phyloP scores from a whole-genome alignment of 1,140 invertebrate species.

The Aphidius ervi region DNA sequence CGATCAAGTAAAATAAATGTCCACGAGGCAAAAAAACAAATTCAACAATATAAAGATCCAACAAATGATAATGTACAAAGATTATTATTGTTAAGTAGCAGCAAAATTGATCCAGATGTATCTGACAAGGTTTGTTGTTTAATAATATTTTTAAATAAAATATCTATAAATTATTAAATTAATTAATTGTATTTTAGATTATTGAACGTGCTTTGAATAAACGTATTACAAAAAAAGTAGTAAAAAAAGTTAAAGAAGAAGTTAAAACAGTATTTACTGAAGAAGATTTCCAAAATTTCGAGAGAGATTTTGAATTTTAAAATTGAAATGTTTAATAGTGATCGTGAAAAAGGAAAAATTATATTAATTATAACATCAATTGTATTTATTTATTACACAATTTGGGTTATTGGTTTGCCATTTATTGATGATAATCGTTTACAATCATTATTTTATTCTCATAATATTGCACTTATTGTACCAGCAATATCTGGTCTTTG shows the following conservation, averaged over 20 bases:
- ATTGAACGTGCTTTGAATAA: constrained; percentile 31
- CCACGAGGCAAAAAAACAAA: constrained; percentile 33
- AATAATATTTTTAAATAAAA: background rate
- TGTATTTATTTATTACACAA: constrained; percentile 60
- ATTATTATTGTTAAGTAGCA: constrained; percentile 36
- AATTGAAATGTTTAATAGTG: constrained; percentile 38
- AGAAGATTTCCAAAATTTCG: constrained; percentile 55
- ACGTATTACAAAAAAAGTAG: constrained; percentile 25
- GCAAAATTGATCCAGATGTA: constrained; percentile 26
- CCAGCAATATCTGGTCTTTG: constrained; percentile 60
- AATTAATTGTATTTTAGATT: constrained; percentile 18
- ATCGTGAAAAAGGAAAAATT: constrained; percentile 53
- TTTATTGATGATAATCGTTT: constrained; percentile 63
- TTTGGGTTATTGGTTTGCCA: constrained; percentile 67
- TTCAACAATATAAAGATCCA: constrained; percentile 31
- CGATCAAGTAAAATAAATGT: constrained; percentile 34
- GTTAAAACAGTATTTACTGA: constrained; percentile 51
- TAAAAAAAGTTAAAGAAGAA: constrained; percentile 29
- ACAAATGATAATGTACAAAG: constrained; percentile 38
- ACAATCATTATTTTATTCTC: constrained; percentile 58
- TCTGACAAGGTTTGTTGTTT: constrained; percentile 32
- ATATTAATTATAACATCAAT: constrained; percentile 55
- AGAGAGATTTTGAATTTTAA: constrained; percentile 47
- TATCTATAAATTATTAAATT: background rate
- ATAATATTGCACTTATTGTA: constrained; percentile 58